These are phyloP conservation scores for Gambusia affinis DNA, from an alignment of 2,113 vertebrate genomes.

Conservation along the genomic window DNA sequence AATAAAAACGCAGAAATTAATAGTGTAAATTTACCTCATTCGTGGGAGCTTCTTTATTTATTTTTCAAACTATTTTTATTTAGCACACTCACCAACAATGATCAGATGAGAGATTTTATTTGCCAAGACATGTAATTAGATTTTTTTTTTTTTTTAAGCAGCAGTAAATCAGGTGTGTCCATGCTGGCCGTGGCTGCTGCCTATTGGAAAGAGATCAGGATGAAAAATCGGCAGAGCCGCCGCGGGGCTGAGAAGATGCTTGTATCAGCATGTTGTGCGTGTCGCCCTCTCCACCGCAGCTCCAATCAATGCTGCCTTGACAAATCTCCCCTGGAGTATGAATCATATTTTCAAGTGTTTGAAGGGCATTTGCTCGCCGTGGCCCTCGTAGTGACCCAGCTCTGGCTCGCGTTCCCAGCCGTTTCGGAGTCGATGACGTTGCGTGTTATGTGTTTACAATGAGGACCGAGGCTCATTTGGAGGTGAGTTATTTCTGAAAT, in stretches of 20 bases:
- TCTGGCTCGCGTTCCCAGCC: slow-evolving; percentile 35
- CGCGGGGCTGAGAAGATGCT: slow-evolving; percentile 64
- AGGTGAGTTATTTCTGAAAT: neutral
- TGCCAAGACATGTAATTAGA: slow-evolving; percentile 64
- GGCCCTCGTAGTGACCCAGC: slow-evolving; percentile 44
- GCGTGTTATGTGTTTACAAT: neutral
- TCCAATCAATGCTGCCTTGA: slow-evolving; percentile 71
- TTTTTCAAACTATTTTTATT: neutral
- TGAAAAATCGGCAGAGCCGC: slow-evolving; percentile 76
- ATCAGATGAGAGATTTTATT: slow-evolving; percentile 51
- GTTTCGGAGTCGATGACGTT: slow-evolving; percentile 27
- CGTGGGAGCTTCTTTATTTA: slow-evolving; percentile 17
- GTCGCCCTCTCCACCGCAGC: slow-evolving; percentile 55
- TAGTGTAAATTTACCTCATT: slow-evolving; percentile 27
- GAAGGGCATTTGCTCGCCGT: slow-evolving; percentile 60
- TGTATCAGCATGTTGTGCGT: slow-evolving; percentile 78
- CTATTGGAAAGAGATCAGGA: slow-evolving; percentile 73
- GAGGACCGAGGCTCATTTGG: neutral
- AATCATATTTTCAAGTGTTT: slow-evolving; percentile 65
- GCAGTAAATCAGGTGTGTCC: slow-evolving; percentile 69
- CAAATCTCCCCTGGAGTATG: slow-evolving; percentile 61
- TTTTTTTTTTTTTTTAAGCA: slow-evolving; percentile 49
- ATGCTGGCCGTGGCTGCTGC: slow-evolving; percentile 37
- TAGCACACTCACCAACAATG: slow-evolving; percentile 24
- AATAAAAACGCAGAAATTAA: neutral